Conservation (phyloP, 2,888 invertebrate genomes). For the Cataglyphis livida region DNA sequence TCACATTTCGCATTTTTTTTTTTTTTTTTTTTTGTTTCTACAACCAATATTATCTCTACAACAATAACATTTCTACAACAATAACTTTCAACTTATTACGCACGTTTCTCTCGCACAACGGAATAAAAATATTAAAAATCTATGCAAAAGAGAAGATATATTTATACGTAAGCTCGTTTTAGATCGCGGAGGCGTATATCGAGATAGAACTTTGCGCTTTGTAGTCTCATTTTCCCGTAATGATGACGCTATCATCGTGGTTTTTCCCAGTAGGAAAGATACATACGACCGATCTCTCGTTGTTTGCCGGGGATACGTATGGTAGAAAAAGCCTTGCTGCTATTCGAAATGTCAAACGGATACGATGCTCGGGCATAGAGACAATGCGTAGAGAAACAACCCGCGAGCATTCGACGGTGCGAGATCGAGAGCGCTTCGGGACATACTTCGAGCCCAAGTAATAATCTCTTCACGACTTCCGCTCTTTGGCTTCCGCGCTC, state of each 20-base stretch:
- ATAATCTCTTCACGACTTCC: constrained; percentile 73
- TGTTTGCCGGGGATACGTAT: constrained; percentile 52
- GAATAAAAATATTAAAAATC: background rate
- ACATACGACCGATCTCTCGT: constrained; percentile 47
- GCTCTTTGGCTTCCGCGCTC: constrained; percentile 64
- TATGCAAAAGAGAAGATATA: background rate
- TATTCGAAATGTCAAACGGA: constrained; percentile 60
- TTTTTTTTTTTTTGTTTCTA: background rate
- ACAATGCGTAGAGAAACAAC: constrained; percentile 56
- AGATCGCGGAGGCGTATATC: background rate
- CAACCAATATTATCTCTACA: background rate
- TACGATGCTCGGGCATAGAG: constrained; percentile 61
- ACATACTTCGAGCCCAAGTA: constrained; percentile 62
- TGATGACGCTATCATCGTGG: constrained; percentile 60
- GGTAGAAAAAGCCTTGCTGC: constrained; percentile 11
- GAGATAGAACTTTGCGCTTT: background rate
- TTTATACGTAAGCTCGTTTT: background rate
- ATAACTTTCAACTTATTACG: background rate
- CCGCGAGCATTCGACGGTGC: constrained; percentile 56
- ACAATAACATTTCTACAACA: background rate
- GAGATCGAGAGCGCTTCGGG: constrained; percentile 47
- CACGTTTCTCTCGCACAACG: background rate
- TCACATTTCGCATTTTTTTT: background rate
- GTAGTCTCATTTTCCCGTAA: constrained; percentile 56
- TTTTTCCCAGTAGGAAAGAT: constrained; percentile 19